These are phyloP conservation scores for Pavo muticus DNA, from an alignment of 2,113 vertebrate species.

Conservation along the genomic window DNA sequence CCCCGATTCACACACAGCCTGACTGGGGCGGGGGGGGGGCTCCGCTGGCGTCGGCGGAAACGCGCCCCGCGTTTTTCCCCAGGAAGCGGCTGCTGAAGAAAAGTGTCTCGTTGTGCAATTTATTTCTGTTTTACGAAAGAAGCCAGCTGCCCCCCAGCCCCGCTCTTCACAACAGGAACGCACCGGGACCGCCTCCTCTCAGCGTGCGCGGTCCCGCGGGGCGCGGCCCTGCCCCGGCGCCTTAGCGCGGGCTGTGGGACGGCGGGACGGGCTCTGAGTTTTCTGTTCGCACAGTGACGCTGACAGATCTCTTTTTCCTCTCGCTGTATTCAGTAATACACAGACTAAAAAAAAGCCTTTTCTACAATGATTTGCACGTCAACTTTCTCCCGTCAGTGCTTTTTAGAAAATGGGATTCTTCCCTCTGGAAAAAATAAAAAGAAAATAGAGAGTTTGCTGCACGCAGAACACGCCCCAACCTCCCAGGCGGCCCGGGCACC, in stretches of 20 bases:
- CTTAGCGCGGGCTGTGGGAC: no score
- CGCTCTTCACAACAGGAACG: no score
- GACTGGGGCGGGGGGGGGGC: background rate
- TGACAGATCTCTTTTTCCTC: background rate
- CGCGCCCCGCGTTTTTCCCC: background rate
- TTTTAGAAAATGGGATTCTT: background rate
- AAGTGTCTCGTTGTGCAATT: conserved; percentile 37
- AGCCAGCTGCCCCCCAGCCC: background rate
- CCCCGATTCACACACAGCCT: background rate
- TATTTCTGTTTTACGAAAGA: background rate
- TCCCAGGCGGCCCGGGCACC: background rate
- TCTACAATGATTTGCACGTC: background rate
- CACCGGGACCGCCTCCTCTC: no score
- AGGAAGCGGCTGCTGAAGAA: conserved; percentile 46
- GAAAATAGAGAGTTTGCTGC: background rate
- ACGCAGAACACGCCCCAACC: background rate
- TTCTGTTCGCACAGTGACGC: background rate
- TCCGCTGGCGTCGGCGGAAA: conserved; percentile 28
- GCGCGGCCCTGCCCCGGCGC: no score
- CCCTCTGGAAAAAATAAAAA: no score
- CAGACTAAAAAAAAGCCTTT: background rate
- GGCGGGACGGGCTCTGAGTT: background rate
- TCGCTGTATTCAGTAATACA: background rate
- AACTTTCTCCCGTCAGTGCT: background rate
- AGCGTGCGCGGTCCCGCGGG: no score